Evolutionary conservation across 2,888 invertebrate species (phyloP), one percentile per base, ranked within the genome.

Genomic region (Lamellibrachia satsuma): DNA sequence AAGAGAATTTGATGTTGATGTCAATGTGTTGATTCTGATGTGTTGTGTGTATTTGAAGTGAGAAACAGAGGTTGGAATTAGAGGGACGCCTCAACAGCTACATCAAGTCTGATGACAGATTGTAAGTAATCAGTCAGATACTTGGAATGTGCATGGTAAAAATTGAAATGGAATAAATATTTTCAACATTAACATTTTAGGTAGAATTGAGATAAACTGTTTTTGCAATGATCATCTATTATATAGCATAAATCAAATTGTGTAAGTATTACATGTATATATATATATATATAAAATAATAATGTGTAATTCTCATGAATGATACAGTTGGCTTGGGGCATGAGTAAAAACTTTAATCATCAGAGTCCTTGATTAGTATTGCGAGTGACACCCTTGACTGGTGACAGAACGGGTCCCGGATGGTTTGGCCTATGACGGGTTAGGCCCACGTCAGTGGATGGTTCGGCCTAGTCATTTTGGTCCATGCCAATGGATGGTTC

Each of bases 31-130:
- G 4, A 75, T 39, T 39, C 39, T 22, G n/a, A 75, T 75, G 22
- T 22, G 6, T 75, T 7, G 57, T 75, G 75, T 75, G 15, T 75
- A 22, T 75, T 75, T 75, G 75, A 75, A 96, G 96, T 94, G 96
- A 96, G 93, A 94, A 95, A 91, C 94, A 94, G 93, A 94, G 96
- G 92, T 93, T 95, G 92, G 93, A 94, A 52, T 94, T 96, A 91
- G 96, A 96, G 91, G 94, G 95, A n/a, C 95, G 96, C 93, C 93
- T 96, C n/a, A 95, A 94, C 92, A 92, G 94, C 11, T 95, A 95
- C 93, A 93, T 95, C 52, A 95, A 95, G 92, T 95, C 95, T 92
- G 96, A 96, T 92, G 94, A 95, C 90, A 94, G 95, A 93, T 93
- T 95, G 96, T 96, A 94, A 95, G 95, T 95, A 93, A 51, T 91